These are phyloP conservation scores for Conchocele bisecta DNA, from an alignment of 2,888 invertebrate species.

Conservation along the genomic window DNA sequence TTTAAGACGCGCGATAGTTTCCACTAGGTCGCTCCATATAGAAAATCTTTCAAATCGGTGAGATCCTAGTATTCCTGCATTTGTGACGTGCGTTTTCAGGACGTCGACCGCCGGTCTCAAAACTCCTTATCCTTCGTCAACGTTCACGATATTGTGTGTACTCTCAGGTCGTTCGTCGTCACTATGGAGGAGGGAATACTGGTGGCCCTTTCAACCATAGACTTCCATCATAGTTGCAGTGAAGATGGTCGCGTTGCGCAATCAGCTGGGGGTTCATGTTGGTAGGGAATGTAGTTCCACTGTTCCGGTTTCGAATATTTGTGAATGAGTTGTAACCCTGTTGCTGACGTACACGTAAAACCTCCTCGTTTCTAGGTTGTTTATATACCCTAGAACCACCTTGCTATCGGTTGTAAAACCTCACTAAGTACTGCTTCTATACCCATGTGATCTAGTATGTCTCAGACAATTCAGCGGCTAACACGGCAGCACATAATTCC, in stretches of 20 bases:
- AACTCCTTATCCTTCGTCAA: not conserved
- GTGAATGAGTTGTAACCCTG: conserved; percentile 20
- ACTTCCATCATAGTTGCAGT: conserved; percentile 2
- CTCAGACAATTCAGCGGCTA: conserved; percentile 38
- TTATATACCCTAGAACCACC: conserved; percentile 40
- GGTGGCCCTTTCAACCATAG: conserved; percentile 26
- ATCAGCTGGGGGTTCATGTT: conserved; percentile 41
- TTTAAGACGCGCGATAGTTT: conserved; percentile 7
- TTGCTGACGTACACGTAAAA: conserved; percentile 49
- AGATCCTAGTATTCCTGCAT: not conserved
- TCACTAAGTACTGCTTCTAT: not conserved
- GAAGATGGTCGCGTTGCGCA: conserved; percentile 26
- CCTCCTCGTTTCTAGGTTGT: conserved; percentile 26
- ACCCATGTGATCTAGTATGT: conserved; percentile 21
- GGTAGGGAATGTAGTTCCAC: conserved; percentile 39
- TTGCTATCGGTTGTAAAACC: conserved; percentile 47
- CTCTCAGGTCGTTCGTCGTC: too few species aligned
- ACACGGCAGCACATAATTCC: conserved; percentile 52
- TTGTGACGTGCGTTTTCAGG: not conserved
- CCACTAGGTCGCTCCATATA: not conserved
- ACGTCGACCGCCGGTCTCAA: not conserved
- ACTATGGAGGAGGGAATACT: too few species aligned
- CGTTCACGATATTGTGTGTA: too few species aligned
- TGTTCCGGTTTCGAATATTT: conserved; percentile 21
- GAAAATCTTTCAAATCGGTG: conserved; percentile 18